These are phyloP conservation scores for Tiaroga cobitis DNA, from an alignment of 2,797 vertebrate genomes.

Conservation along the genomic window DNA sequence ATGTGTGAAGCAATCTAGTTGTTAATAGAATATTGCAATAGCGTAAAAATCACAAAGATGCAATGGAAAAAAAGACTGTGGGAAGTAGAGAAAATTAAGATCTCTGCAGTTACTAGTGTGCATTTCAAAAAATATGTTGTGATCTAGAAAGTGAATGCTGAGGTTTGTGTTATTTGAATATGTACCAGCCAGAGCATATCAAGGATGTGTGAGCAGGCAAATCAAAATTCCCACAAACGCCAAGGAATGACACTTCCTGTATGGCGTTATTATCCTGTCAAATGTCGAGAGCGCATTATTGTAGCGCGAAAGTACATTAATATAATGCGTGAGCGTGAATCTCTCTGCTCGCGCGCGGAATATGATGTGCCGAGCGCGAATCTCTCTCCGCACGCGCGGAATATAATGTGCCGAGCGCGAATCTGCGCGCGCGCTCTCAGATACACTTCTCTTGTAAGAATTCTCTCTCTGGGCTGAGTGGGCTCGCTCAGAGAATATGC, in stretches of 20 bases:
- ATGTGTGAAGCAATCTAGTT: conserved; percentile 62
- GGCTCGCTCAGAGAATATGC: no score
- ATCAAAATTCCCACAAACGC: conserved; percentile 62
- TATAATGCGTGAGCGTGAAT: no score
- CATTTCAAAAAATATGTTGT: neutral
- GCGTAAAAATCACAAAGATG: conserved; percentile 76
- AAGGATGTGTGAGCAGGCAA: conserved; percentile 57
- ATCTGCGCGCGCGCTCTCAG: no score
- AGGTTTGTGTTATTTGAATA: conserved; percentile 65
- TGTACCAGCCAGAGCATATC: conserved; percentile 57
- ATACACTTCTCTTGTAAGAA: no score
- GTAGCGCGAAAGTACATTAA: no score
- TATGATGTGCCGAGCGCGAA: no score
- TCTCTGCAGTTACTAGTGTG: neutral
- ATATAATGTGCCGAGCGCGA: no score
- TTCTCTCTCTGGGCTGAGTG: no score
- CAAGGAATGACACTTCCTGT: conserved; percentile 29
- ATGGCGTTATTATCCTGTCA: no score
- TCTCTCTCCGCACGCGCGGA: no score
- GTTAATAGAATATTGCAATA: conserved; percentile 73
- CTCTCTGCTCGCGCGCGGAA: no score
- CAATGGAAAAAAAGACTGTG: conserved; percentile 63
- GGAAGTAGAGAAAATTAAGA: conserved; percentile 50
- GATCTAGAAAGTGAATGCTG: conserved; percentile 44
- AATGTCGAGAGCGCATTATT: no score